Conservation (phyloP, 2,797 vertebrate species). For the Pterois miles region DNA sequence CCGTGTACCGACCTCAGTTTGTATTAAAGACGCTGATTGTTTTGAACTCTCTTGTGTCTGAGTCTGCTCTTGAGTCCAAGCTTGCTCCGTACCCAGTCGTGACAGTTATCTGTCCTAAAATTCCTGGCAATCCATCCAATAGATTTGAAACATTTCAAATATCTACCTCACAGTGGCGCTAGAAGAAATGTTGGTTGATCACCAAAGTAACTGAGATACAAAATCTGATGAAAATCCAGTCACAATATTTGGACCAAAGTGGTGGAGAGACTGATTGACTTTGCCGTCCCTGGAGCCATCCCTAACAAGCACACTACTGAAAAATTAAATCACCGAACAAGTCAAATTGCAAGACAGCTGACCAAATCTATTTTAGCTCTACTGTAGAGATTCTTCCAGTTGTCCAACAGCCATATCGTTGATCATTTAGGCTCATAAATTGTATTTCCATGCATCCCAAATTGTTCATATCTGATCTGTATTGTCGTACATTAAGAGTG, state of each 20-base stretch:
- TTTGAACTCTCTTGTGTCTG: too few species aligned
- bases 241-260: background rate
- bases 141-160: background rate
- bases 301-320: background rate
- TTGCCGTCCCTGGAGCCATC: background rate
- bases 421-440: background rate
- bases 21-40: too few species aligned
- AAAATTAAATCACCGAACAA: background rate
- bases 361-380: background rate
- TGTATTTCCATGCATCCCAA: background rate
- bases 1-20: too few species aligned
- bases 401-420: background rate
- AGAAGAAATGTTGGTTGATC: background rate
- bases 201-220: background rate
- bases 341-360: background rate
- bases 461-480: background rate
- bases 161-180: background rate
- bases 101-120: background rate
- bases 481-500: background rate
- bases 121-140: background rate
- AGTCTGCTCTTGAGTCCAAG: too few species aligned
- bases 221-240: background rate
- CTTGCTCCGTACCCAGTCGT: too few species aligned
- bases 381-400: background rate
- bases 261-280: too few species aligned